Conservation (phyloP, 2,113 vertebrate species). For the Myodes glareolus region DNA sequence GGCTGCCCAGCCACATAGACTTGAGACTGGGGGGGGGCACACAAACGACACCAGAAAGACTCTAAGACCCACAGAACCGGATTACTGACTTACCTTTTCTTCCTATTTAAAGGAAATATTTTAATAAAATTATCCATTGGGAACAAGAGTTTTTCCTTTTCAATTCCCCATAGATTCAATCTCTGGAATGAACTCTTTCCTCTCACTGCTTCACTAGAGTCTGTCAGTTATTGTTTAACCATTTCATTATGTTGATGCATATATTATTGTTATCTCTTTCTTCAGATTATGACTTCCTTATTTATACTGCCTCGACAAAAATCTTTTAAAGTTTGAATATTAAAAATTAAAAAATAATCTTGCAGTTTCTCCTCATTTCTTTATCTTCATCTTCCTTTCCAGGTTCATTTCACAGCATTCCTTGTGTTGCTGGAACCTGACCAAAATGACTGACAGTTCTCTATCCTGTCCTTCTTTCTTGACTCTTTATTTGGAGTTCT, state of each 20-base stretch:
- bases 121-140: conserved; percentile 24
- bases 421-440: not conserved
- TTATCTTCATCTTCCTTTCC: conserved; percentile 7
- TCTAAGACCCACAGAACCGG: not conserved
- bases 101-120: conserved; percentile 27
- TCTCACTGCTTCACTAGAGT: not conserved
- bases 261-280: not conserved
- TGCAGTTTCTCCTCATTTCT: not conserved
- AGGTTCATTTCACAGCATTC: not conserved
- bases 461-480: not conserved
- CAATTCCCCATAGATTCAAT: not conserved
- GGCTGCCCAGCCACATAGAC: not conserved
- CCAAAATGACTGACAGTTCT: not conserved
- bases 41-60: not conserved
- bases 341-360: not conserved
- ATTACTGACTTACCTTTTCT: not conserved
- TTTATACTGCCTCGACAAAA: not conserved
- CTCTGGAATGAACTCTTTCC: not conserved
- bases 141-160: not conserved
- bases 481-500: not conserved
- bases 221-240: not conserved
- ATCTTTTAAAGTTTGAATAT: not conserved
- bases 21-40: not conserved
- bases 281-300: not conserved
- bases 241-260: not conserved